A percentile compares a stretch with the other conserved stretches of the same genome.
Evolutionary conservation across 2,797 vertebrate species (phyloP).

Genomic region (Rallus crepitans): DNA sequence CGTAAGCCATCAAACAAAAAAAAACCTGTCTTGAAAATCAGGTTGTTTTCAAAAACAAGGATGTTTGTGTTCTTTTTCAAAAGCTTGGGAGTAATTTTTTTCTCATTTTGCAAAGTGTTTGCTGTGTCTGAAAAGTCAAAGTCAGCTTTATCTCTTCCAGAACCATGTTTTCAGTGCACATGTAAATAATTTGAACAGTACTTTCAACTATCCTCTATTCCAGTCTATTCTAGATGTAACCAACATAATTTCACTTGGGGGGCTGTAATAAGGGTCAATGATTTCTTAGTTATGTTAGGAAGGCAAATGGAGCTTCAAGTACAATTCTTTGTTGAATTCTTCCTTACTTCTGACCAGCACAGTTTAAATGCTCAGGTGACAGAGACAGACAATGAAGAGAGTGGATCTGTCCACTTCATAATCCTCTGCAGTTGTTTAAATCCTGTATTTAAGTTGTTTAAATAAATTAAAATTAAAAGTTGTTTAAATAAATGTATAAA

Average conservation of each 20-base stretch:
- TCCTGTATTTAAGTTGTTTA: too few species aligned
- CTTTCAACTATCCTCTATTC: neutral
- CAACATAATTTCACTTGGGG: neutral
- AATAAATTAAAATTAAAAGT: too few species aligned
- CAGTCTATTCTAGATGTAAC: neutral
- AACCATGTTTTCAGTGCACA: neutral
- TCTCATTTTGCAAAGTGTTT: neutral
- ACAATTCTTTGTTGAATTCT: neutral
- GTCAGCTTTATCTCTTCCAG: neutral
- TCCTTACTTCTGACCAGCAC: neutral
- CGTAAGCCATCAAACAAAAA: neutral
- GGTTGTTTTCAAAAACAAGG: neutral
- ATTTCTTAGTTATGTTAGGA: neutral
- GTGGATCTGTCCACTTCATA: neutral
- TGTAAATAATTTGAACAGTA: neutral
- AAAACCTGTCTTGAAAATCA: neutral
- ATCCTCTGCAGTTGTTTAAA: neutral
- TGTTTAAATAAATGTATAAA: neutral
- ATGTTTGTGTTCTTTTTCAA: neutral
- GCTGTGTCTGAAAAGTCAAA: neutral
- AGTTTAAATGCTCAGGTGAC: neutral
- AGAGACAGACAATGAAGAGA: neutral
- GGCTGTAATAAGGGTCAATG: neutral
- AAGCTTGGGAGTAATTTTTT: neutral
- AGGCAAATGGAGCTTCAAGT: neutral